A percentile compares a stretch with the other conserved stretches of the same genome.
These are phyloP conservation scores for Phenacoccus solenopsis DNA, from an alignment of 1,140 invertebrate genomes.

Conservation along the genomic window DNA sequence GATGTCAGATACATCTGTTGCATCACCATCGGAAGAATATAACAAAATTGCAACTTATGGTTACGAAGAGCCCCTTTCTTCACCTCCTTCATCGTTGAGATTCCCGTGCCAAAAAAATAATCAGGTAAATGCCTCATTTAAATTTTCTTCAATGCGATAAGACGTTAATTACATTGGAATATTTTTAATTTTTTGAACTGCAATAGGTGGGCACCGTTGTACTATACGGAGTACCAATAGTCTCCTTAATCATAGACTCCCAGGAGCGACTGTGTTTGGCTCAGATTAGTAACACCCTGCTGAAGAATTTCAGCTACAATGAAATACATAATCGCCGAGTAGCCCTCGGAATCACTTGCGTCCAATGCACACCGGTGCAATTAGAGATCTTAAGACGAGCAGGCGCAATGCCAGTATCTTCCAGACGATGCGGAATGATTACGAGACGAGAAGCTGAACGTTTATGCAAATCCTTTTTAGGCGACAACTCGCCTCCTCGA, in stretches of 20 bases:
- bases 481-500: slow-evolving; percentile 81
- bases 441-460: slow-evolving; percentile 72
- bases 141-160: too few relatives aligned
- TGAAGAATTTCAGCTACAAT: slow-evolving; percentile 94
- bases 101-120: slow-evolving; percentile 4
- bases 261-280: slow-evolving; percentile 85
- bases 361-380: slow-evolving; percentile 94
- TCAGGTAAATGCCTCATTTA: not conserved
- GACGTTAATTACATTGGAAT: too few relatives aligned
- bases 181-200: too few relatives aligned
- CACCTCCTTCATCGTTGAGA: not conserved
- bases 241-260: slow-evolving; percentile 83
- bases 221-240: slow-evolving; percentile 85
- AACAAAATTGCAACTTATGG: not conserved
- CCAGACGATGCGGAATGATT: slow-evolving; percentile 60
- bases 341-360: slow-evolving; percentile 90
- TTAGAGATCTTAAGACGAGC: slow-evolving; percentile 83
- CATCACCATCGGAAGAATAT: not conserved
- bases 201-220: slow-evolving; percentile 78
- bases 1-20: slow-evolving; percentile 9
- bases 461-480: slow-evolving; percentile 88
- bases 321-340: slow-evolving; percentile 92
- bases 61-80: slow-evolving; percentile 5
- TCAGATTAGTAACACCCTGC: slow-evolving; percentile 89
- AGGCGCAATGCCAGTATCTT: slow-evolving; percentile 93